Evolutionary conservation across 1,140 invertebrate species (phyloP), one percentile per base, ranked within the genome.

Genomic region (Neoseiulus cucumeris): DNA sequence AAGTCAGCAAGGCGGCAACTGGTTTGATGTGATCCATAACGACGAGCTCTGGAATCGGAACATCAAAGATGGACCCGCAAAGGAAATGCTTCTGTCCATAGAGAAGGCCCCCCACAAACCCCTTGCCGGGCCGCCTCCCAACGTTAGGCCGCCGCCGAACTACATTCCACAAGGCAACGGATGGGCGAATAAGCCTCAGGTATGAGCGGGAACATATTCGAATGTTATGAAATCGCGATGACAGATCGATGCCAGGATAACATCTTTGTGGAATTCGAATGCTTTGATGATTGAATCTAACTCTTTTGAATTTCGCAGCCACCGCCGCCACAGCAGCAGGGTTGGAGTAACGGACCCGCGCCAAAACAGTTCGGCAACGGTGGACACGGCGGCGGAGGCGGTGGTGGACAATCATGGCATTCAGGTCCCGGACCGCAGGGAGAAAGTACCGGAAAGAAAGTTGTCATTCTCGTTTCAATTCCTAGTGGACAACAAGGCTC

Each of bases 21-120:
- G 51, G 51, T 59, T 59, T 9, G 51, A 59, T 25, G 51, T 59
- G 14, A 59, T 59, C 51, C 51, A 59, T 20, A 59, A 59, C 22
- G 51, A 59, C 22, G 51, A 59, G 14, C 51, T 59, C 1, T 59
- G 51, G 51, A 59, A 59, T 33, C 14, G 33, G 17, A 59, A 59
- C 22, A 59, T 59, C 51, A 59, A 59, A 33, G 51, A 59, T 25
- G 51, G 51, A 20, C 51, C 51, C 14, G 51, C 14, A 2, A 59
- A 59, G 22, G 25, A 59, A 59, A 59, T 59, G 51, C 51, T 59
- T 14, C 14, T 59, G 51, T 5, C 17, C 1, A 17, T 59, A n/a
- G 51, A 59, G 51, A 59, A 59, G 51, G 51, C 25, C 25, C 14
- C 14, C 17, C 45, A 47, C 45, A 33, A 25, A 25, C 17, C 14